Conservation (phyloP, 2,888 invertebrate species). For the Strigamia transsilvanica region DNA sequence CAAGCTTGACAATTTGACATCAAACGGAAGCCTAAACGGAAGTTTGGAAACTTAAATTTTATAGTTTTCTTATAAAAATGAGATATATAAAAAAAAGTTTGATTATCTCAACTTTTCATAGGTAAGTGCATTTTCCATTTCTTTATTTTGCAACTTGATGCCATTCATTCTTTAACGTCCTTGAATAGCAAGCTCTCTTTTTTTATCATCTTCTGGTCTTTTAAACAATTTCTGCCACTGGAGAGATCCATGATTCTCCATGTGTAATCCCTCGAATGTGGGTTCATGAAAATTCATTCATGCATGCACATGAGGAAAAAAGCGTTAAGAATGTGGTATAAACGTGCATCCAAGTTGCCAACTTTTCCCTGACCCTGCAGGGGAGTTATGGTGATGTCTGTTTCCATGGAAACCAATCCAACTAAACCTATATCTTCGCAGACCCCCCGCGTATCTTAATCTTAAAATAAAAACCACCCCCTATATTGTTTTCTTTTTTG, state of each 20-base stretch:
- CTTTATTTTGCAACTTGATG: constrained; percentile 18
- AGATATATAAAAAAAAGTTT: background rate
- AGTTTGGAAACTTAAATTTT: too few relatives aligned
- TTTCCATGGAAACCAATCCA: constrained; percentile 39
- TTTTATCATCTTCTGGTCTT: constrained; percentile 30
- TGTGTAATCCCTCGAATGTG: constrained; percentile 10
- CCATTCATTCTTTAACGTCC: background rate
- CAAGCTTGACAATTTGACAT: too few relatives aligned
- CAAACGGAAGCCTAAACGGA: too few relatives aligned
- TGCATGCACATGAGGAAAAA: constrained; percentile 29
- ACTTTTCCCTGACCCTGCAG: constrained; percentile 31
- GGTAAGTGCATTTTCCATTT: background rate
- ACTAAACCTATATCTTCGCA: constrained; percentile 17
- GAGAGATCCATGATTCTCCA: constrained; percentile 19
- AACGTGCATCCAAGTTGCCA: constrained; percentile 18
- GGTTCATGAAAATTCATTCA: constrained; percentile 40
- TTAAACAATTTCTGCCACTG: constrained; percentile 31
- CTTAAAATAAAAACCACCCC: background rate
- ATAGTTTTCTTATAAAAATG: background rate
- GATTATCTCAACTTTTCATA: background rate
- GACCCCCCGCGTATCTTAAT: constrained; percentile 36
- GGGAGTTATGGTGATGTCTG: constrained; percentile 42
- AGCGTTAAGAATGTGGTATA: constrained; percentile 29
- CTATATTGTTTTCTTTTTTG: background rate
- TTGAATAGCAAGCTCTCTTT: background rate